Evolutionary conservation across 2,888 invertebrate genomes (phyloP).

Genomic region (Caenorhabditis panamensis): DNA sequence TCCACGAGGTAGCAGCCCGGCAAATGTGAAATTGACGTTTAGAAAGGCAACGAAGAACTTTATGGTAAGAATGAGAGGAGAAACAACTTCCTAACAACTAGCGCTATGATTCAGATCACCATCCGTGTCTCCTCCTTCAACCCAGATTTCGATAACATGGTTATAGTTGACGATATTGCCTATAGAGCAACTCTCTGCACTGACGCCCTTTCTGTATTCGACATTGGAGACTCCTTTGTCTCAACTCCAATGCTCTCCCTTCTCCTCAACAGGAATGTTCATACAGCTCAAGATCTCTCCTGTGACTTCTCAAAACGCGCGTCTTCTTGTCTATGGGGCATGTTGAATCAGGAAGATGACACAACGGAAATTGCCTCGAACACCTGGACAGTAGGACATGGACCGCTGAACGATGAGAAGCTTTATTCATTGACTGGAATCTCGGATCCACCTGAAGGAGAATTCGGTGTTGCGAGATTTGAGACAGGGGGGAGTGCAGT

Average conservation of each 20-base stretch:
- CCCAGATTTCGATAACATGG: conserved; percentile 77
- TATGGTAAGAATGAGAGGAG: conserved; percentile 40
- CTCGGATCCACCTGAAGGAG: conserved; percentile 71
- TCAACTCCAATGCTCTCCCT: conserved; percentile 76
- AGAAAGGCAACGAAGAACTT: conserved; percentile 69
- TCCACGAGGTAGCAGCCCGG: conserved; percentile 67
- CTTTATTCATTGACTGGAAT: conserved; percentile 75
- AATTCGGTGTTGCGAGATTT: conserved; percentile 76
- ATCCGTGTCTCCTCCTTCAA: conserved; percentile 74
- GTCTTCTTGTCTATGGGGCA: conserved; percentile 77
- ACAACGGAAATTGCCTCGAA: conserved; percentile 61
- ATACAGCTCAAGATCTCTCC: conserved; percentile 76
- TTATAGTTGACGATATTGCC: conserved; percentile 78
- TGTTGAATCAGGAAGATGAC: conserved; percentile 57
- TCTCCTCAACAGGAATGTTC: conserved; percentile 74
- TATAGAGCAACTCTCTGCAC: conserved; percentile 72
- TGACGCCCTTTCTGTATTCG: conserved; percentile 76
- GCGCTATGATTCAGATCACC: conserved; percentile 76
- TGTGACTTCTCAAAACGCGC: conserved; percentile 79
- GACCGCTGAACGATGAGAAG: conserved; percentile 76
- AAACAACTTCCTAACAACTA: too few relatives aligned
- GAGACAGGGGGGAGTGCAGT: conserved; percentile 70
- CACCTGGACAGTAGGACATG: conserved; percentile 77
- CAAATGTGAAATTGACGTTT: conserved; percentile 70
- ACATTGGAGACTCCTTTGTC: conserved; percentile 76